Evolutionary conservation across 2,888 invertebrate species (phyloP).

Genomic region (Plagiodera versicolora): DNA sequence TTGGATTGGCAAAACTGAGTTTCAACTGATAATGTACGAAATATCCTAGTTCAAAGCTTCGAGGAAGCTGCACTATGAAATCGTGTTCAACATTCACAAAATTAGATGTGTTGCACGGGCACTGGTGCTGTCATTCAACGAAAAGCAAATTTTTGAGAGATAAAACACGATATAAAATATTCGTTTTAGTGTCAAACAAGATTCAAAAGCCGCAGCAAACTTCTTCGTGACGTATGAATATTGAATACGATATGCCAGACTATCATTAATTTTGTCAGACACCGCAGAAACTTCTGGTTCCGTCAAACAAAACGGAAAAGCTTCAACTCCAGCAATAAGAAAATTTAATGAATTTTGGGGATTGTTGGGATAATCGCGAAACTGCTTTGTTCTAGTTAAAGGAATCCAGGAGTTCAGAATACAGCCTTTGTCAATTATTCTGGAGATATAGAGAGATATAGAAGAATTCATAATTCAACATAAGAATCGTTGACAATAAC

Average conservation of each 20-base stretch:
- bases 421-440: not conserved
- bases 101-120: too few species aligned
- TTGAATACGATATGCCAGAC: slow-evolving; percentile 37
- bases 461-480: not conserved
- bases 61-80: too few species aligned
- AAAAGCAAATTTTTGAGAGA: too few species aligned
- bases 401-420: slow-evolving; percentile 24
- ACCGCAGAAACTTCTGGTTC: slow-evolving; percentile 22
- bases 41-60: too few species aligned
- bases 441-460: not conserved
- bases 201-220: slow-evolving; percentile 36
- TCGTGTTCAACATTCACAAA: too few species aligned
- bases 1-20: too few species aligned
- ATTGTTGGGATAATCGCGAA: slow-evolving; percentile 30
- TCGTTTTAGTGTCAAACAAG: too few species aligned
- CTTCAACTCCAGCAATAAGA: slow-evolving; percentile 23
- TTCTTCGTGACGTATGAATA: slow-evolving; percentile 38
- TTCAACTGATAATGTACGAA: too few species aligned
- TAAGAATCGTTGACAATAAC: not conserved
- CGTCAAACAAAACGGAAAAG: slow-evolving; percentile 17
- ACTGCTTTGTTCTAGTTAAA: slow-evolving; percentile 35
- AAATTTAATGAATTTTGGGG: slow-evolving; percentile 33
- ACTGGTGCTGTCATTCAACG: too few species aligned
- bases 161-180: too few species aligned
- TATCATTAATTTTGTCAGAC: slow-evolving; percentile 37